These are phyloP conservation scores for Trichonephila clavata DNA, from an alignment of 1,140 invertebrate species.

Conservation along the genomic window DNA sequence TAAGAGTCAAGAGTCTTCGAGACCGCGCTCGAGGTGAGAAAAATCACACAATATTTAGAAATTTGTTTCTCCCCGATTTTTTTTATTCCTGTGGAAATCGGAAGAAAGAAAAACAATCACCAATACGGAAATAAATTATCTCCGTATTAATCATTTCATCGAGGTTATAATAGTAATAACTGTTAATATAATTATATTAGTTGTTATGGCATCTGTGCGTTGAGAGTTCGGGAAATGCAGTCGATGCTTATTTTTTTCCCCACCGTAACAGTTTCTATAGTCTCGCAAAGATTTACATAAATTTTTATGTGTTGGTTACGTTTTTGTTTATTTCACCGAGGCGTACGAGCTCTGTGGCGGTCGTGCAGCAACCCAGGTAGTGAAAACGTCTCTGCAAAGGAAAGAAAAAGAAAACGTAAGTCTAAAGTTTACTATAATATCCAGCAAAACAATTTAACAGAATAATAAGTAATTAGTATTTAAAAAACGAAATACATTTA, in stretches of 20 bases:
- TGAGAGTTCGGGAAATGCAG: slow-evolving; percentile 60
- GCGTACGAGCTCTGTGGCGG: slow-evolving; percentile 71
- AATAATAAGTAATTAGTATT: no score
- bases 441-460: no score
- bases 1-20: not conserved
- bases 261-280: not conserved
- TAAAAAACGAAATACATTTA: no score
- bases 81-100: not conserved
- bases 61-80: not conserved
- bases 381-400: slow-evolving; percentile 66
- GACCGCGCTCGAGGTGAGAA: not conserved
- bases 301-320: not conserved
- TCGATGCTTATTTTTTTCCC: slow-evolving; percentile 24
- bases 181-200: slow-evolving; percentile 32
- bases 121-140: not conserved
- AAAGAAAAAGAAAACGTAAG: not conserved
- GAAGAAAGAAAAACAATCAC: slow-evolving; percentile 25
- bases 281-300: not conserved
- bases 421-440: no score
- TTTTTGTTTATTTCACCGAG: slow-evolving; percentile 64
- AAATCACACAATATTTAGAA: not conserved
- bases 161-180: slow-evolving; percentile 54
- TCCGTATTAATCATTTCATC: slow-evolving; percentile 1
- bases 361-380: slow-evolving; percentile 68
- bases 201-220: slow-evolving; percentile 69